These are phyloP conservation scores for Nomia melanderi DNA, from an alignment of 1,140 invertebrate genomes.

Conservation along the genomic window DNA sequence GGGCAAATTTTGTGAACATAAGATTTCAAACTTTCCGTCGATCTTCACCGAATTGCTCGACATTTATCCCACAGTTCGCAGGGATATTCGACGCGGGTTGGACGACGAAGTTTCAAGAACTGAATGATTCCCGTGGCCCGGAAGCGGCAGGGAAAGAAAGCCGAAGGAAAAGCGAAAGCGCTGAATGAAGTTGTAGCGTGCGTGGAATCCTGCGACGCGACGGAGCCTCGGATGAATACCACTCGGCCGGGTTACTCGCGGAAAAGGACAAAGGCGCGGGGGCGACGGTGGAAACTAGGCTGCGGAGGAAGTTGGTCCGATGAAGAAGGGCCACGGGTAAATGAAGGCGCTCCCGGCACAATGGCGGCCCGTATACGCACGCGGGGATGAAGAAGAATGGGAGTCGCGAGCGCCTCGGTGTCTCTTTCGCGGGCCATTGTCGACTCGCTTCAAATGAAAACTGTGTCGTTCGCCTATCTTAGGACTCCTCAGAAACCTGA, in stretches of 20 bases:
- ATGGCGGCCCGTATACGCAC: conserved; percentile 27
- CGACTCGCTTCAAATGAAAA: conserved; percentile 12
- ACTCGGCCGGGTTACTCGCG: conserved; percentile 1
- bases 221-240: conserved; percentile 22
- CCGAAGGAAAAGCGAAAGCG: conserved; percentile 13
- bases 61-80: background rate
- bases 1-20: no score
- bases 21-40: no score
- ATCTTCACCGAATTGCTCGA: no score
- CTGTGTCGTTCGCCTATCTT: background rate
- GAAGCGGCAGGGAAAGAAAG: conserved; percentile 22
- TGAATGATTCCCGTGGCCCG: conserved; percentile 11
- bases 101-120: background rate
- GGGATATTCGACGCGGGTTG: background rate
- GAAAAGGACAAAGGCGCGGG: conserved; percentile 12
- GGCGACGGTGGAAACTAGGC: background rate
- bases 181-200: conserved; percentile 40
- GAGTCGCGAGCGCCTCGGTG: background rate
- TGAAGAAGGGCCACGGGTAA: conserved; percentile 19
- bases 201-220: conserved; percentile 7
- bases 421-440: conserved; percentile 29
- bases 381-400: conserved; percentile 4
- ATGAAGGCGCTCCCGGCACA: conserved; percentile 23
- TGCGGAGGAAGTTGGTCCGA: conserved; percentile 25
- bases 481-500: no score